phyloP scores from a whole-genome alignment of 2,888 invertebrate species.

The Flabesymbios commensalis region DNA sequence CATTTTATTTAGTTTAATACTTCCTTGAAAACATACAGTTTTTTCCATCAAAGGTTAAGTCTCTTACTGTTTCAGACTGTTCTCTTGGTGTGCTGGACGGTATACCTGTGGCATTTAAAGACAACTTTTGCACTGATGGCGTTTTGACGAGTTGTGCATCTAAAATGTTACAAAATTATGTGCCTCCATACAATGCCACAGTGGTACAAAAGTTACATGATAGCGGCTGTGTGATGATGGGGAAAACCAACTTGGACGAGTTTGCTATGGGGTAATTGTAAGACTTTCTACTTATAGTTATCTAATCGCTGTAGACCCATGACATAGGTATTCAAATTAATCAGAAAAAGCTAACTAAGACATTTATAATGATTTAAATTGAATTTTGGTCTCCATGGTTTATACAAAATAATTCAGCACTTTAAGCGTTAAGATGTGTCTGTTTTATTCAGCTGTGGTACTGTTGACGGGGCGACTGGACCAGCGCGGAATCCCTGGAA shows the following conservation, averaged over 20 bases:
- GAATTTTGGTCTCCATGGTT: too few species aligned
- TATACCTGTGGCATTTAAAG: conserved; percentile 87
- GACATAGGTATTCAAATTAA: too few species aligned
- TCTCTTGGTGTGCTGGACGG: conserved; percentile 64
- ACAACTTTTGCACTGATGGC: conserved; percentile 85
- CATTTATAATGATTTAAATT: too few species aligned
- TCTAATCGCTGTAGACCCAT: too few species aligned
- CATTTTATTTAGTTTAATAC: too few species aligned
- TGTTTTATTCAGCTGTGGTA: conserved; percentile 46
- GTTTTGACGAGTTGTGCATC: conserved; percentile 81
- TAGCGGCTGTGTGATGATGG: conserved; percentile 77
- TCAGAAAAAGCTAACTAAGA: too few species aligned
- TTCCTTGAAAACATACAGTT: too few species aligned
- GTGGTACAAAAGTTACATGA: conserved; percentile 76
- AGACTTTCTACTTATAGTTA: not conserved
- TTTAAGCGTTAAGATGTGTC: too few species aligned
- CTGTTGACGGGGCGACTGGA: conserved; percentile 69
- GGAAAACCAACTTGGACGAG: conserved; percentile 97
- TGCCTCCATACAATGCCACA: conserved; percentile 89
- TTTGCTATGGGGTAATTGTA: conserved; percentile 87
- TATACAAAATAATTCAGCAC: too few species aligned
- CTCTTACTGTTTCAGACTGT: not conserved
- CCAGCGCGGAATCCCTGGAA: conserved; percentile 88
- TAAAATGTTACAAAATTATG: conserved; percentile 84
- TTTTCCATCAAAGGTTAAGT: too few species aligned